Evolutionary conservation across 2,113 vertebrate species (phyloP).

Genomic region (Zosterops pallidus): DNA sequence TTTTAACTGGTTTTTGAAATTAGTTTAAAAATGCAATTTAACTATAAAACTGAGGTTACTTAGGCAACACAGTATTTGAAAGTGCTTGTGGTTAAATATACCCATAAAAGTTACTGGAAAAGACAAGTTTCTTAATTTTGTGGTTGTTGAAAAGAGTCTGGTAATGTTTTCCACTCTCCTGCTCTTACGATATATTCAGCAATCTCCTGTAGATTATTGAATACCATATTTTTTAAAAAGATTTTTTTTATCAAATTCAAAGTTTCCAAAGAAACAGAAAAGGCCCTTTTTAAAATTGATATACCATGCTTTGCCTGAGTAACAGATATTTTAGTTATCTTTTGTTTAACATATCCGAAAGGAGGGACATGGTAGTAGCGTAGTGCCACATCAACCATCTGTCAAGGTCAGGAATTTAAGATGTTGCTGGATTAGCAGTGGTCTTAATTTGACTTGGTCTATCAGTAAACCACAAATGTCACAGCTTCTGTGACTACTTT

Average conservation of each 20-base stretch:
- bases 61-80: not conserved
- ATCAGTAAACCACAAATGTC: not conserved
- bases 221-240: not conserved
- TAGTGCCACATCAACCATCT: not conserved
- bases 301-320: not conserved
- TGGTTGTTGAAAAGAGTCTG: not conserved
- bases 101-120: not conserved
- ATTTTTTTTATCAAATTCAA: not conserved
- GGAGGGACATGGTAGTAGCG: not conserved
- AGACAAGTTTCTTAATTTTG: not conserved
- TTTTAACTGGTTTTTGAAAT: not conserved
- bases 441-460: not conserved
- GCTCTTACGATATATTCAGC: not conserved
- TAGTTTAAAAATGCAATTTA: not conserved
- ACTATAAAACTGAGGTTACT: not conserved
- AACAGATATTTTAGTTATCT: not conserved
- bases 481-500: not conserved
- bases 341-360: accelerated
- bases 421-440: not conserved
- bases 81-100: not conserved
- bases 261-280: not conserved
- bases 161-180: not conserved
- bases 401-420: not conserved
- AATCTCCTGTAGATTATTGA: not conserved
- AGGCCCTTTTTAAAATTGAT: not conserved